Evolutionary conservation across 1,140 invertebrate species (phyloP).

Genomic region (Drosophila ficusphila): DNA sequence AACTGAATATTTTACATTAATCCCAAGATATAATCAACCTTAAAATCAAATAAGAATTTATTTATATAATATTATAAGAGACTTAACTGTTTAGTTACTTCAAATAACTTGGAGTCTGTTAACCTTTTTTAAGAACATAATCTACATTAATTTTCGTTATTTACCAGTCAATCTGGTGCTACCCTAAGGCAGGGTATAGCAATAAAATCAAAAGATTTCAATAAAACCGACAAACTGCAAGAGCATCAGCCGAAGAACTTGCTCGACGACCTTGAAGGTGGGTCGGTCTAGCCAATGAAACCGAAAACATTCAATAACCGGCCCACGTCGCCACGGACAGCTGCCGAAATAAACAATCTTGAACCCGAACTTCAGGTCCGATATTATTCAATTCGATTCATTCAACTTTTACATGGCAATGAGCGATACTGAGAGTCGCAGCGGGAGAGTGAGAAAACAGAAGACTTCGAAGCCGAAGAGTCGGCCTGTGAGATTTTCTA

Average conservation of each 20-base stretch:
- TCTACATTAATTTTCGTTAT: too few relatives aligned
- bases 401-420: constrained; percentile 76
- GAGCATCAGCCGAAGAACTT: constrained; percentile 65
- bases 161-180: neutral
- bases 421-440: constrained; percentile 10
- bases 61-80: too few relatives aligned
- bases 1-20: too few relatives aligned
- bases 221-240: constrained; percentile 26
- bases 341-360: constrained; percentile 72
- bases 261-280: constrained; percentile 67
- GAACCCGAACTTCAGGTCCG: constrained; percentile 64
- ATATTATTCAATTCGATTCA: constrained; percentile 68
- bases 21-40: too few relatives aligned
- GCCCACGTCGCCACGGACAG: constrained; percentile 37
- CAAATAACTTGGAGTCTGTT: too few relatives aligned
- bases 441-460: constrained; percentile 5
- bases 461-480: neutral
- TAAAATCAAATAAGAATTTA: too few relatives aligned
- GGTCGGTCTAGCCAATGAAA: constrained; percentile 66
- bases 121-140: too few relatives aligned
- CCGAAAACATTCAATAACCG: constrained; percentile 68
- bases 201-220: constrained; percentile 29
- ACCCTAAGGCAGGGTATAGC: neutral
- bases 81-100: too few relatives aligned
- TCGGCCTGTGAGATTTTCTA: constrained; percentile 16